Evolutionary conservation across 2,113 vertebrate species (phyloP).

Genomic region (Stomatorhinus ivindoensis): DNA sequence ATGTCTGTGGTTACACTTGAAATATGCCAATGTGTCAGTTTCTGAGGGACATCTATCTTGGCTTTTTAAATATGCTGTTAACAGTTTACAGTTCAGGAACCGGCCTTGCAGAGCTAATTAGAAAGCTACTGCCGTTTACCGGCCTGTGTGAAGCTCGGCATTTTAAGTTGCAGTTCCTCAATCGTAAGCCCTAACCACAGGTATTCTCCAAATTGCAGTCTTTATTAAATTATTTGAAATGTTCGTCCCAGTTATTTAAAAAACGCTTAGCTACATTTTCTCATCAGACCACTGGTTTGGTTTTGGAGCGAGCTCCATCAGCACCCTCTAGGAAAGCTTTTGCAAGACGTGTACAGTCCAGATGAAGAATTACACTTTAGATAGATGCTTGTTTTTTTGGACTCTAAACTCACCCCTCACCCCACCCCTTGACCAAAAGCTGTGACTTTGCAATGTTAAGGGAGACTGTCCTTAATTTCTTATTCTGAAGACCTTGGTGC

Average conservation of each 20-base stretch:
- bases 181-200: not conserved
- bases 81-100: not conserved
- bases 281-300: not conserved
- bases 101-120: not conserved
- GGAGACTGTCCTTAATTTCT: not conserved
- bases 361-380: not conserved
- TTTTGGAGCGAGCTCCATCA: not conserved
- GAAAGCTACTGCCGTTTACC: not conserved
- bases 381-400: not conserved
- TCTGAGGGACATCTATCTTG: not conserved
- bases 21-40: not conserved
- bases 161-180: not conserved
- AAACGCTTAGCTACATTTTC: not conserved
- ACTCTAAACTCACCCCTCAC: not conserved
- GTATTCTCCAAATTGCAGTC: not conserved
- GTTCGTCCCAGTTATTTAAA: not conserved
- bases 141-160: not conserved
- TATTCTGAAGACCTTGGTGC: not conserved
- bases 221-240: conserved; percentile 4
- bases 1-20: not conserved
- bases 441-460: not conserved
- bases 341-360: not conserved
- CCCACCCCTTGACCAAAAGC: not conserved
- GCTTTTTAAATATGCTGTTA: not conserved
- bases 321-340: not conserved